phyloP scores from a whole-genome alignment of 2,113 vertebrate species.

The Phrynosoma blainvillii region DNA sequence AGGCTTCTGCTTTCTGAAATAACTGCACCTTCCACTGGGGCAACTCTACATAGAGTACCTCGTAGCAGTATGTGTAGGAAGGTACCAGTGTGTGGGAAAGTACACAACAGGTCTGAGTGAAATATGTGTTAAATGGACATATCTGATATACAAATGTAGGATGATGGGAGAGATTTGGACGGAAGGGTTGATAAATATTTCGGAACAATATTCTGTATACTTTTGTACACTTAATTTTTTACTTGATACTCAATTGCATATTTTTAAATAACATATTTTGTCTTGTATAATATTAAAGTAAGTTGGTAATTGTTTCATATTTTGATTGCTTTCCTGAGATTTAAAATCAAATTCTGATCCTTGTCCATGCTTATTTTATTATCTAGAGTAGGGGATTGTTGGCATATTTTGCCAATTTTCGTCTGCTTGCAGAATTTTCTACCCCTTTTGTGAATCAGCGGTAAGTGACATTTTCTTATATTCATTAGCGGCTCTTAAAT shows the following conservation, averaged over 20 bases:
- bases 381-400: conserved; percentile 87
- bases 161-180: neutral
- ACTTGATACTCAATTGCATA: neutral
- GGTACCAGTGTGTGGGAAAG: no score
- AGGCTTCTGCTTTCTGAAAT: neutral
- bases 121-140: neutral
- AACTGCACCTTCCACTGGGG: neutral
- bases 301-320: neutral
- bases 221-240: neutral
- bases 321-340: neutral
- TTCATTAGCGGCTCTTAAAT: neutral
- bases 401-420: conserved; percentile 95
- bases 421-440: conserved; percentile 96
- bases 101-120: neutral
- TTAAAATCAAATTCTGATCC: conserved; percentile 28
- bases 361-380: conserved; percentile 59
- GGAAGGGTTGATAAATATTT: neutral
- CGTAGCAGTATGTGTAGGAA: no score
- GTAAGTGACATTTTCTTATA: conserved; percentile 77
- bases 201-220: neutral
- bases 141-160: neutral
- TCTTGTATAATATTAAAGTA: neutral
- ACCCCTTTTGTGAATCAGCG: conserved; percentile 99
- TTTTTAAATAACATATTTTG: neutral
- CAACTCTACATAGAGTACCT: neutral